Conservation (phyloP, 2,888 invertebrate species). For the Luperina testacea region DNA sequence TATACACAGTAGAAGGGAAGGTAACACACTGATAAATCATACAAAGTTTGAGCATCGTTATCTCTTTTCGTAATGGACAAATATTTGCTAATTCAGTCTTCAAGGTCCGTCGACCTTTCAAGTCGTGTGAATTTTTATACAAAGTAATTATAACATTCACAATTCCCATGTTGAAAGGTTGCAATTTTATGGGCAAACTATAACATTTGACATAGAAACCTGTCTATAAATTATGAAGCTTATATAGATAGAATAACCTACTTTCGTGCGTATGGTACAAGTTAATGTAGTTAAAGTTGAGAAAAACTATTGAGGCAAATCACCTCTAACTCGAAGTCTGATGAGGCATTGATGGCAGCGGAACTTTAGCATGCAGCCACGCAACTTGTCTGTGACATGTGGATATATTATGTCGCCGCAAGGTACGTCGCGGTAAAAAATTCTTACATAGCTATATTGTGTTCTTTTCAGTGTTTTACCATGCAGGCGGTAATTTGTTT, state of each 20-base stretch:
- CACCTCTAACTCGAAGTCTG: conserved; percentile 65
- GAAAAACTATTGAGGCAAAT: conserved; percentile 71
- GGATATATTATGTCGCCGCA: conserved; percentile 6
- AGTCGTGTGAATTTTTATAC: conserved; percentile 57
- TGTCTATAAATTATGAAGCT: conserved; percentile 43
- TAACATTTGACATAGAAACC: conserved; percentile 51
- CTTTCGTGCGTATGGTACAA: conserved; percentile 69
- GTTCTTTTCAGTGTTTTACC: background rate
- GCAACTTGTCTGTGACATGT: conserved; percentile 16
- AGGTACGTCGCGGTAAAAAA: conserved; percentile 17
- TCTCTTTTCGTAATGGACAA: conserved; percentile 72
- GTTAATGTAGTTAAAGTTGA: conserved; percentile 52
- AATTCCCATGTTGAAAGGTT: conserved; percentile 34
- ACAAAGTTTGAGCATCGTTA: conserved; percentile 67
- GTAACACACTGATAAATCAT: conserved; percentile 67
- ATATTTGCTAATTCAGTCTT: conserved; percentile 76
- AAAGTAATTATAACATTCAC: conserved; percentile 46
- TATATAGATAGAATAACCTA: conserved; percentile 70
- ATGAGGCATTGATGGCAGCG: conserved; percentile 69
- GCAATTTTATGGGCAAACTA: conserved; percentile 36
- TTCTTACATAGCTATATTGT: background rate
- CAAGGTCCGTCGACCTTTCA: conserved; percentile 77
- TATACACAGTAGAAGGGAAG: conserved; percentile 54
- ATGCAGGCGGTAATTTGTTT: background rate
- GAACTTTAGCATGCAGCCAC: conserved; percentile 26